Conservation (phyloP, 2,888 invertebrate genomes). For the Sphecodes monilicornis region DNA sequence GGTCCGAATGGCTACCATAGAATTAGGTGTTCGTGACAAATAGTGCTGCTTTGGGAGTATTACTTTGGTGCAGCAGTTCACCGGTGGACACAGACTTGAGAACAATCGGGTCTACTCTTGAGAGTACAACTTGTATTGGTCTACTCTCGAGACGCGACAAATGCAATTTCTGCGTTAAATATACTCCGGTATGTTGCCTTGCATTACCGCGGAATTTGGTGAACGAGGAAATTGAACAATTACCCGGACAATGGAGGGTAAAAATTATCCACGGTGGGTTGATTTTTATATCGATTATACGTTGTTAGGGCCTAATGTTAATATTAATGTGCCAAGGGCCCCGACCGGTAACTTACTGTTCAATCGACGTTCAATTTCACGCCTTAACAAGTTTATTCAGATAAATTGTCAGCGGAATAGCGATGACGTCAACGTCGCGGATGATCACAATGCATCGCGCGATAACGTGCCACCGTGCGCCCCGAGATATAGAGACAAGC, state of each 20-base stretch:
- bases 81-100: background rate
- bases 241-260: background rate
- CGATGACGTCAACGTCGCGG: conserved; percentile 4
- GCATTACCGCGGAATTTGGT: background rate
- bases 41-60: background rate
- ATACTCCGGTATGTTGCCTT: background rate
- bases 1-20: background rate
- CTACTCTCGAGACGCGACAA: background rate
- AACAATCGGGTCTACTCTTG: background rate
- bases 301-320: background rate
- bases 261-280: background rate
- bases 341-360: background rate
- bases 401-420: conserved; percentile 18
- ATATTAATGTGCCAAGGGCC: background rate
- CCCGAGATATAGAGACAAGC: conserved; percentile 8
- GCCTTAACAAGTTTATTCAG: conserved; percentile 4
- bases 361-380: conserved; percentile 1
- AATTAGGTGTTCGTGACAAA: conserved; percentile 4
- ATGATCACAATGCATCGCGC: conserved; percentile 9
- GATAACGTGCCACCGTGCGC: conserved; percentile 14
- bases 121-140: background rate
- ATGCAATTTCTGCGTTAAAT: background rate
- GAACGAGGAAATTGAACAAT: background rate
- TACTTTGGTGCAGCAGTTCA: background rate
- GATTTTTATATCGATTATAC: background rate